These are phyloP conservation scores for Chaenogobius annularis DNA, from an alignment of 2,113 vertebrate species.

Conservation along the genomic window DNA sequence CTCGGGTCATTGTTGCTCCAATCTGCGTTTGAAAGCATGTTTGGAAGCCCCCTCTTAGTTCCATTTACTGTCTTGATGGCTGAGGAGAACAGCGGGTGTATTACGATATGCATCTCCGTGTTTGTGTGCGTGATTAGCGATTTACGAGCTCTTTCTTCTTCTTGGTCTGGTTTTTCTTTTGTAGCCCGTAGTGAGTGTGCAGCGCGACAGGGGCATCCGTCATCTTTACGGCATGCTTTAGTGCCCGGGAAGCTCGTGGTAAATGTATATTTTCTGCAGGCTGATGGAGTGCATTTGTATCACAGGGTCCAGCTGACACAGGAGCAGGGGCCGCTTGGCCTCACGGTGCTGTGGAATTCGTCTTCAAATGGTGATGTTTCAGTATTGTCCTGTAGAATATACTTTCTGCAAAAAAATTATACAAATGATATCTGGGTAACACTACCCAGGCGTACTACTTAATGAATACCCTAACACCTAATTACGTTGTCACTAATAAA, in stretches of 20 bases:
- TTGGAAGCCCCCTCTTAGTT: slow-evolving; percentile 18
- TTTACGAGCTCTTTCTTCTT: slow-evolving; percentile 57
- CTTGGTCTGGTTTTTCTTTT: slow-evolving; percentile 31
- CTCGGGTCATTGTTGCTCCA: slow-evolving; percentile 3
- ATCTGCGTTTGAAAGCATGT: slow-evolving; percentile 27
- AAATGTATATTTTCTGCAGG: slow-evolving; percentile 68
- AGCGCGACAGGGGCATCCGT: slow-evolving; percentile 49
- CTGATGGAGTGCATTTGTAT: slow-evolving; percentile 66
- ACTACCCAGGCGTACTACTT: too few relatives aligned
- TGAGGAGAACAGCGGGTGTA: slow-evolving; percentile 28
- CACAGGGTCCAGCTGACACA: slow-evolving; percentile 43
- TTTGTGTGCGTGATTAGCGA: slow-evolving; percentile 69
- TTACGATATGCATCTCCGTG: slow-evolving; percentile 58
- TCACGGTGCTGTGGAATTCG: slow-evolving; percentile 17
- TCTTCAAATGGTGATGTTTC: background rate
- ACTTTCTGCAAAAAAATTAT: too few relatives aligned
- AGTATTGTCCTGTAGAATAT: background rate
- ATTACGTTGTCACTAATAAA: too few relatives aligned
- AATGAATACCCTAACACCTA: too few relatives aligned
- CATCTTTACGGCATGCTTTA: slow-evolving; percentile 68
- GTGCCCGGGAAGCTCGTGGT: slow-evolving; percentile 39
- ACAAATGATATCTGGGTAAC: too few relatives aligned
- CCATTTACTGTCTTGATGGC: slow-evolving; percentile 32
- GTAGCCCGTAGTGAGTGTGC: slow-evolving; percentile 37
- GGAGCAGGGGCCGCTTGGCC: slow-evolving; percentile 19